These are phyloP conservation scores for Myrmecophaga tridactyla DNA, from an alignment of 2,113 vertebrate species.

Conservation along the genomic window DNA sequence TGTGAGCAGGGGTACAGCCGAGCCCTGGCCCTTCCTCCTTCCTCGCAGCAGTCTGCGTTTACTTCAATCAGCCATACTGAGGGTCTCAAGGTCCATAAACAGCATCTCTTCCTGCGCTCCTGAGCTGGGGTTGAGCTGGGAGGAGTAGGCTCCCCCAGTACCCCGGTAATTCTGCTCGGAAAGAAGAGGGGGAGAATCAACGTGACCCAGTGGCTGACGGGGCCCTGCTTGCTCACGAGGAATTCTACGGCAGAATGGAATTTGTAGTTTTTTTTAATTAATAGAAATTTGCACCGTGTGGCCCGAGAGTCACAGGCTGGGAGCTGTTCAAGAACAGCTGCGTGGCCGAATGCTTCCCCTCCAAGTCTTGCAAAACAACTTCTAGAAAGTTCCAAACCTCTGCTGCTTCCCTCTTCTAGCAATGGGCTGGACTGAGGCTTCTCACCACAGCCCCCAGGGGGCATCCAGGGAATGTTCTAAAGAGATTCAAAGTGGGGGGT, in stretches of 20 bases:
- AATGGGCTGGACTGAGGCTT: not conserved
- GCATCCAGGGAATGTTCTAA: rapidly evolving
- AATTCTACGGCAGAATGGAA: not conserved
- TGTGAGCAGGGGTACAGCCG: not conserved
- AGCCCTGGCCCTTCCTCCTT: no score
- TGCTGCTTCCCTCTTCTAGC: not conserved
- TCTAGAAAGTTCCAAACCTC: not conserved
- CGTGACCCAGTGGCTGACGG: rapidly evolving
- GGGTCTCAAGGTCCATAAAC: no score
- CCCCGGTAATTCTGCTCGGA: rapidly evolving
- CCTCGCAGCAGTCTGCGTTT: rapidly evolving
- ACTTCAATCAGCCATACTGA: not conserved
- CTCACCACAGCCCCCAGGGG: not conserved
- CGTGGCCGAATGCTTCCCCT: not conserved
- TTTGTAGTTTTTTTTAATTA: not conserved
- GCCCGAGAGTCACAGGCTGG: slow-evolving; percentile 16
- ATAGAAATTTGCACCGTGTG: not conserved
- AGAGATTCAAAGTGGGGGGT: rapidly evolving
- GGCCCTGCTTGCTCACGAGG: not conserved
- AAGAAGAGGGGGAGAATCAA: not conserved
- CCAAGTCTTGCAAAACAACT: slow-evolving; percentile 38
- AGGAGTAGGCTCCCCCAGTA: not conserved
- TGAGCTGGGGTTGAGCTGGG: not conserved
- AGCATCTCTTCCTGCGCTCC: not conserved
- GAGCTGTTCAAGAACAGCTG: slow-evolving; percentile 38